Conservation (phyloP, 1,140 invertebrate species). For the Drosophila micromelanica region DNA sequence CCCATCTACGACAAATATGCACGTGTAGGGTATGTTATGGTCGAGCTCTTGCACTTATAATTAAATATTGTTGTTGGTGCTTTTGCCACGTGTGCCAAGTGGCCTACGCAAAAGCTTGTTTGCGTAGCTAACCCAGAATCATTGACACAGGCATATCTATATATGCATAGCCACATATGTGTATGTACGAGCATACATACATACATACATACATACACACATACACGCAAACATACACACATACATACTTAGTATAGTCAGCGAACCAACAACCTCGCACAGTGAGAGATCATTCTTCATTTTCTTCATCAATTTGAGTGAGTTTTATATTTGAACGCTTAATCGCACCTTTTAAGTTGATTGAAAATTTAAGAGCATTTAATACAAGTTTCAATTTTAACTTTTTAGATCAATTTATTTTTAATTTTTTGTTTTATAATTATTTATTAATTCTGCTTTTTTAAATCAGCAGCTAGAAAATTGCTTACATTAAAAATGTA, state of each 20-base stretch:
- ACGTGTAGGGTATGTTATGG: conserved; percentile 12
- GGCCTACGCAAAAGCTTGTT: conserved; percentile 18
- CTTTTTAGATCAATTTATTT: too few species aligned
- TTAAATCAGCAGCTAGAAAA: too few species aligned
- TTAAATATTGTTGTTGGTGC: not conserved
- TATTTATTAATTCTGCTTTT: too few species aligned
- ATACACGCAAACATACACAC: not conserved
- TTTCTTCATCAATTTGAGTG: not conserved
- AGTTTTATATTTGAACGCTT: too few species aligned
- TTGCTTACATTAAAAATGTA: too few species aligned
- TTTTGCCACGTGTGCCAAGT: conserved; percentile 29
- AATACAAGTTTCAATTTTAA: too few species aligned
- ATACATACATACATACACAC: not conserved
- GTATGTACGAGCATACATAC: conserved; percentile 10
- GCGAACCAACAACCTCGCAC: conserved; percentile 12
- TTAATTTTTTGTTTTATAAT: too few species aligned
- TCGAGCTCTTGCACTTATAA: not conserved
- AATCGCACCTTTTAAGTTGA: too few species aligned
- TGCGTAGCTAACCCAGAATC: conserved; percentile 19
- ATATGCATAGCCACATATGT: conserved; percentile 2
- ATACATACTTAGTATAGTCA: conserved; percentile 13
- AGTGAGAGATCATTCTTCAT: conserved; percentile 2
- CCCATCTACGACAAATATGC: not conserved
- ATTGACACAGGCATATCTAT: conserved; percentile 19
- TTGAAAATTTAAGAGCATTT: too few species aligned